These are phyloP conservation scores for Halcyon leucocephala DNA, from an alignment of 2,797 vertebrate genomes.

Conservation along the genomic window DNA sequence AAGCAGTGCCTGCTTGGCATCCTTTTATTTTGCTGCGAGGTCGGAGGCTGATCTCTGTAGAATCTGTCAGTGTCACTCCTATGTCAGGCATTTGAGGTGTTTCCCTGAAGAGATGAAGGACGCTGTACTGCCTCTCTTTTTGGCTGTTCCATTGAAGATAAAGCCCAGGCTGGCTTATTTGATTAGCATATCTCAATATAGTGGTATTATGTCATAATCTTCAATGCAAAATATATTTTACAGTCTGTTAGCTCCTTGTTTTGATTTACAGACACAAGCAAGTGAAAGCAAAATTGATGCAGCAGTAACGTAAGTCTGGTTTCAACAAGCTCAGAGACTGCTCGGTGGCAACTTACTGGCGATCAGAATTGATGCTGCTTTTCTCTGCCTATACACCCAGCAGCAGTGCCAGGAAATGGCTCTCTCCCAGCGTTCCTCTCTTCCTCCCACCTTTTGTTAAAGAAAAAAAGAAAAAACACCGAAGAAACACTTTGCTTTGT, in stretches of 20 bases:
- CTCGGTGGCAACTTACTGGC: background rate
- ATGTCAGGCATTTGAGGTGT: background rate
- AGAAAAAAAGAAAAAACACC: background rate
- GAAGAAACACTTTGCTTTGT: background rate
- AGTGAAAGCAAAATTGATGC: background rate
- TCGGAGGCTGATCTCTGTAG: background rate
- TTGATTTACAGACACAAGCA: background rate
- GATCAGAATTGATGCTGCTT: background rate
- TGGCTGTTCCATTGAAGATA: background rate
- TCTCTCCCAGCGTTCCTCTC: background rate
- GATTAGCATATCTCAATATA: background rate
- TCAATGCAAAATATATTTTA: background rate
- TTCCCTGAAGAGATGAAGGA: background rate
- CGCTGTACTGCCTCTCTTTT: background rate
- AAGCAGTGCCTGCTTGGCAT: background rate
- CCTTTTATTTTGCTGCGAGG: background rate
- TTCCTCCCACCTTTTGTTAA: background rate
- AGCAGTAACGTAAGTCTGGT: background rate
- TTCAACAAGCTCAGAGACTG: background rate
- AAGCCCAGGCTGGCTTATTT: background rate
- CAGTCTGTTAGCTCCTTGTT: background rate
- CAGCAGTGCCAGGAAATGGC: background rate
- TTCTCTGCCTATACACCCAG: background rate
- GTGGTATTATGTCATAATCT: background rate
- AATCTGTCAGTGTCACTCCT: background rate